Evolutionary conservation across 2,113 vertebrate genomes (phyloP).

Genomic region (Saiga tatarica): DNA sequence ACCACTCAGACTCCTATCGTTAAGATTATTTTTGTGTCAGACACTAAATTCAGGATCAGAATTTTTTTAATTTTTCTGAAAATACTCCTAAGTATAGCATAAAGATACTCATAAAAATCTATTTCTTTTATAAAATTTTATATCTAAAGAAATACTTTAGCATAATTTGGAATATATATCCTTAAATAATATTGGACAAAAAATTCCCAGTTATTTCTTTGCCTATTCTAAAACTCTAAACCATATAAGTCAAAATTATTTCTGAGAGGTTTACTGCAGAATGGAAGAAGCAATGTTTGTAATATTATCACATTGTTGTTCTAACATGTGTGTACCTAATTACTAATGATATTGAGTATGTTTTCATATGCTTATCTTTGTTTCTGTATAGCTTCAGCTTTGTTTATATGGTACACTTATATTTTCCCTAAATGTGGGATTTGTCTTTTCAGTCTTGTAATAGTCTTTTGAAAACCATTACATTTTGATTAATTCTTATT

Average conservation of each 20-base stretch:
- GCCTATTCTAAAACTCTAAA: neutral
- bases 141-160: neutral
- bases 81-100: neutral
- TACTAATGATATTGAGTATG: neutral
- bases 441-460: neutral
- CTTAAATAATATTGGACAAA: neutral
- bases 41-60: neutral
- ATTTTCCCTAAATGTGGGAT: neutral
- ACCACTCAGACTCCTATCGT: neutral
- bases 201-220: neutral
- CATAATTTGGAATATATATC: neutral
- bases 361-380: neutral
- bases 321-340: neutral
- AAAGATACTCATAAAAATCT: slow-evolving; percentile 16
- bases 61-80: neutral
- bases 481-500: neutral
- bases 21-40: neutral
- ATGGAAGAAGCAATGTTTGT: neutral
- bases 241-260: neutral
- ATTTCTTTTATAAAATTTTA: neutral
- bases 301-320: neutral
- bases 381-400: neutral
- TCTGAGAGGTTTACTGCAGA: neutral
- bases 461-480: neutral
- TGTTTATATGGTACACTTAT: neutral